Base-by-base conservation (phyloP, 2,113 vertebrate species). In the Brachyhypopomus occidentalis region DNA sequence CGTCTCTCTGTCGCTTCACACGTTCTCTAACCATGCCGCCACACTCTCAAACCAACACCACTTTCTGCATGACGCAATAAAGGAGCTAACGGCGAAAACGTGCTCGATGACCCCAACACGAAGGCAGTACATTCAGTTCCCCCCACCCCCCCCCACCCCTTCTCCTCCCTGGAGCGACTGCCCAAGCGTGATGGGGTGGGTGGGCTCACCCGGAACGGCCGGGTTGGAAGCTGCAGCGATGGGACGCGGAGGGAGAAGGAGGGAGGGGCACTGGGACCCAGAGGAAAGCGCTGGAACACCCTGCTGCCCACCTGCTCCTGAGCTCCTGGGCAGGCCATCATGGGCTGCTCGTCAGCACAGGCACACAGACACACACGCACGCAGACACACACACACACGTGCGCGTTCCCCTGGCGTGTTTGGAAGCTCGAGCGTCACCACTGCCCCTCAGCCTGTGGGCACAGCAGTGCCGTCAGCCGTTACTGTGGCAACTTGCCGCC, bases 391-490 rank as follows among this genome's bases (percentile, higher is more conserved):
- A 82, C 66, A 82, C 71, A 75, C 77, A 48, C 77, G 23, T 55
- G 48, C 63, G 3, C 59, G 64, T 55, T 73, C 63, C 69, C 58
- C 8, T 17, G 1, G 12, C 5, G 16, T 2, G n/a, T 23, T 17
- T 55, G 12, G 56, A 58, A 19, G 41, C 59, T 58, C 52, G 30
- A 69, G 72, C 69, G 70, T 75, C 56, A 48, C 72, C 25, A 25
- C 77, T 84, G 72, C 62, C 66, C 77, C 77, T 64, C 80, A 77
- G 36, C 77, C 77, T 87, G 83, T 74, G 77, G 80, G 70, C 80
- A 82, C 83, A 84, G 85, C 86, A 87, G 86, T 72, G 72, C 74
- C 83, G 80, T 52, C 77, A 66, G 70, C 62, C 25, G 80, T 84
- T 84, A 79, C 85, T 80, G 83, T 84, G 77, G 85, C 83, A 84